A percentile compares a stretch with the other conserved stretches of the same genome.
phyloP scores from a whole-genome alignment of 2,888 invertebrate species.

The Sphinx pinastri region DNA sequence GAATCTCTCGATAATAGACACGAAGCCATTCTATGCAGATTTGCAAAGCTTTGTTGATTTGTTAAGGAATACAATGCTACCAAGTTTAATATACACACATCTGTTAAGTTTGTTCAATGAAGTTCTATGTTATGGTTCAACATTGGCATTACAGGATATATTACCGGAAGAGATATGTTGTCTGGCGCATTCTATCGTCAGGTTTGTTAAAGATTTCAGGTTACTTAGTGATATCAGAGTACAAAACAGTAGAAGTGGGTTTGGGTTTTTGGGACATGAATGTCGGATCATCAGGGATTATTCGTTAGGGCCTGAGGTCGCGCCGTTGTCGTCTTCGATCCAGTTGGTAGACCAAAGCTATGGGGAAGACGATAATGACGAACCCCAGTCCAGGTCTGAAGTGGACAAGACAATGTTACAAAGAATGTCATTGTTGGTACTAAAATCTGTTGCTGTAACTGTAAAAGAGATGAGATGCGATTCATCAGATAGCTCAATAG shows the following conservation, averaged over 20 bases:
- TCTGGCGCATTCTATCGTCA: slow-evolving; percentile 92
- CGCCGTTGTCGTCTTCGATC: slow-evolving; percentile 66
- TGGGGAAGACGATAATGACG: slow-evolving; percentile 72
- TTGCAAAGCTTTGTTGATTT: slow-evolving; percentile 91
- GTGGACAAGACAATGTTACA: slow-evolving; percentile 92
- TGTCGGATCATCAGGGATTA: slow-evolving; percentile 70
- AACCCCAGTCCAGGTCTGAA: slow-evolving; percentile 73
- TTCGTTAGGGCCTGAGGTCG: slow-evolving; percentile 65
- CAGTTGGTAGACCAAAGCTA: slow-evolving; percentile 77
- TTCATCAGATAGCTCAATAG: slow-evolving; percentile 92
- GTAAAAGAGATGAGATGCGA: slow-evolving; percentile 95
- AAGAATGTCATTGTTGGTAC: slow-evolving; percentile 92
- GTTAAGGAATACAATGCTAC: slow-evolving; percentile 87
- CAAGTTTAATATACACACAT: slow-evolving; percentile 93
- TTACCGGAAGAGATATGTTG: slow-evolving; percentile 95
- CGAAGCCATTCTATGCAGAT: slow-evolving; percentile 94
- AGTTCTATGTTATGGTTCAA: slow-evolving; percentile 95
- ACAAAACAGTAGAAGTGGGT: slow-evolving; percentile 72
- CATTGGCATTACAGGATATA: slow-evolving; percentile 93
- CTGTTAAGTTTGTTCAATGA: slow-evolving; percentile 94
- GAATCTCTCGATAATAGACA: slow-evolving; percentile 94
- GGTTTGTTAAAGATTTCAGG: slow-evolving; percentile 93
- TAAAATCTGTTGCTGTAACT: slow-evolving; percentile 95
- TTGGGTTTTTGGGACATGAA: slow-evolving; percentile 76
- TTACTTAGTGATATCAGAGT: slow-evolving; percentile 85